Percentiles rank a stretch among this genome's conserved stretches.
Evolutionary conservation across 2,113 vertebrate genomes (phyloP).

Genomic region (Eulemur rufifrons): DNA sequence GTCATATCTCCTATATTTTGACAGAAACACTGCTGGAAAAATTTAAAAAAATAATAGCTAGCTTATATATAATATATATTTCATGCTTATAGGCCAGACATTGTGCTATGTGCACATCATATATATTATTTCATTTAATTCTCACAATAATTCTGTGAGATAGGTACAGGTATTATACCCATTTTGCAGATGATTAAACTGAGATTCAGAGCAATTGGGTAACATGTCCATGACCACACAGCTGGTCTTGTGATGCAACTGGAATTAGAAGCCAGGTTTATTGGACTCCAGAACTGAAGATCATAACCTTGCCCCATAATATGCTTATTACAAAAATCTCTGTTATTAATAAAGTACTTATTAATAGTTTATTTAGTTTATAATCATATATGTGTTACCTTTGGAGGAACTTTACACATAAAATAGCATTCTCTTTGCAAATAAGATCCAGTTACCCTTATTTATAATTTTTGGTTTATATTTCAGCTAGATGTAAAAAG

Average conservation of each 20-base stretch:
- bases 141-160: neutral
- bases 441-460: neutral
- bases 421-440: neutral
- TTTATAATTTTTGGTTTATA: neutral
- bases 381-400: neutral
- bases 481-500: neutral
- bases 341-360: neutral
- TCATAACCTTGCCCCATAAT: neutral
- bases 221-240: neutral
- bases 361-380: neutral
- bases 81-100: neutral
- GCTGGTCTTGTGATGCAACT: neutral
- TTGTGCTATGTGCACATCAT: neutral
- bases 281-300: neutral
- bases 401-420: neutral
- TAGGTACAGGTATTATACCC: neutral
- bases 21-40: neutral
- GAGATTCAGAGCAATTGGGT: neutral
- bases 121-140: neutral
- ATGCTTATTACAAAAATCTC: neutral
- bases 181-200: neutral
- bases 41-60: neutral
- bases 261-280: neutral
- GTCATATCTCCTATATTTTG: neutral
- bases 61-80: neutral